phyloP scores from a whole-genome alignment of 2,888 invertebrate genomes.

The Macrophya alboannulata region DNA sequence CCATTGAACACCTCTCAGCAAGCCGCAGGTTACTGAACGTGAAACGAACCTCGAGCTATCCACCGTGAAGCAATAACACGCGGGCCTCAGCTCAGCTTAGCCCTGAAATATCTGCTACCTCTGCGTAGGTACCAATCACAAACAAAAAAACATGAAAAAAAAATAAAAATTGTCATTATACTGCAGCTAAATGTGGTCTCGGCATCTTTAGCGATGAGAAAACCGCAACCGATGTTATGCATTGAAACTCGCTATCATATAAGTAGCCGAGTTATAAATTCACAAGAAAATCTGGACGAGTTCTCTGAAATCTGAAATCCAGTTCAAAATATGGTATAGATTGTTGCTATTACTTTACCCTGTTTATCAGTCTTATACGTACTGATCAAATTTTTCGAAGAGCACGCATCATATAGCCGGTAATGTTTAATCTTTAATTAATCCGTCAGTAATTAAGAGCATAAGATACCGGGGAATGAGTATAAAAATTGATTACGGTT shows the following conservation, averaged over 20 bases:
- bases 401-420: neutral
- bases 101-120: neutral
- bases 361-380: neutral
- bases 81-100: neutral
- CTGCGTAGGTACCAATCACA: neutral
- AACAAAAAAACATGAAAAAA: neutral
- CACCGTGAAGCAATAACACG: constrained; percentile 16
- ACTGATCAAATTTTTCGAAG: neutral
- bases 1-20: constrained; percentile 41
- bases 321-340: neutral
- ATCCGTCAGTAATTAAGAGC: neutral
- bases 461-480: neutral
- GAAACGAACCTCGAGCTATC: constrained; percentile 26
- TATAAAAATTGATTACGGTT: constrained; percentile 35
- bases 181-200: neutral
- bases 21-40: constrained; percentile 37
- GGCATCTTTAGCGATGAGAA: neutral
- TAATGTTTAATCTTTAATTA: neutral
- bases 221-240: neutral
- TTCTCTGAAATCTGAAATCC: no score
- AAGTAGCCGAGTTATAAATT: neutral
- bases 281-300: neutral
- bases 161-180: neutral
- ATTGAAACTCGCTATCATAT: neutral
- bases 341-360: neutral